Base-by-base conservation (phyloP, 2,113 vertebrate genomes). In the Hemiprocne comata region DNA sequence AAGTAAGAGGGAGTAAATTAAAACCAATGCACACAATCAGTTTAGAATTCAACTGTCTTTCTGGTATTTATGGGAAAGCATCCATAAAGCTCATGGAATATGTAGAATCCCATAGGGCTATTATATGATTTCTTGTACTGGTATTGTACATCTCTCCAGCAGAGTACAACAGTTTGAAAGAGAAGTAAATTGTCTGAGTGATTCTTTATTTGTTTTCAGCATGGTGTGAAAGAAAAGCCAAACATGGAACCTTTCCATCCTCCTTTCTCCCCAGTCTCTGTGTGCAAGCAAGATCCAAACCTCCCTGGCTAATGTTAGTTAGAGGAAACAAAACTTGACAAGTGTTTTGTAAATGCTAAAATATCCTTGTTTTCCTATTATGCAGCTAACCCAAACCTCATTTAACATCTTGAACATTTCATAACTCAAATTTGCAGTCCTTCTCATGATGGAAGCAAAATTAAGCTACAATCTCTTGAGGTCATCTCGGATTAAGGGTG, bases 251-350 rank as follows among this genome's bases (percentile, higher is more conserved):
- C 6, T 86, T 95, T 92, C 57, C 69, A 69, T 67, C 33, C 28
- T 46, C 10, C 16, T 42, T 88, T 74, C 40, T 60, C 34, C 42
- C 36, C 42, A 79, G 46, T 70, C 33, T 75, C 74, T 76, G 23
- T 1, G 0, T 72, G 28, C 50, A 84, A 65, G 17, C 13, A 58
- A 78, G 38, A 84, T 40, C 58, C 69, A 93, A 86, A 89, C 4
- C 19, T 75, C n/a, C 16, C 38, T 84, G 65, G 57, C 15, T 93
- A 69, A 48, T 65, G 19, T n/a, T 84, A 48, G 69, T 61, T 64
- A 83, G 58, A 90, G 90, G 48, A 92, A 96, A 84, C 34, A 81
- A 88, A 92, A 54, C 17, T 61, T 87, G 84, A 84, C 65, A 85
- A 58, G 24, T 48, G 77, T 90, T 88, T 60, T 74, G 42, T 74